Evolutionary conservation across 1,140 invertebrate genomes (phyloP).

Genomic region (Lepidurus apus): DNA sequence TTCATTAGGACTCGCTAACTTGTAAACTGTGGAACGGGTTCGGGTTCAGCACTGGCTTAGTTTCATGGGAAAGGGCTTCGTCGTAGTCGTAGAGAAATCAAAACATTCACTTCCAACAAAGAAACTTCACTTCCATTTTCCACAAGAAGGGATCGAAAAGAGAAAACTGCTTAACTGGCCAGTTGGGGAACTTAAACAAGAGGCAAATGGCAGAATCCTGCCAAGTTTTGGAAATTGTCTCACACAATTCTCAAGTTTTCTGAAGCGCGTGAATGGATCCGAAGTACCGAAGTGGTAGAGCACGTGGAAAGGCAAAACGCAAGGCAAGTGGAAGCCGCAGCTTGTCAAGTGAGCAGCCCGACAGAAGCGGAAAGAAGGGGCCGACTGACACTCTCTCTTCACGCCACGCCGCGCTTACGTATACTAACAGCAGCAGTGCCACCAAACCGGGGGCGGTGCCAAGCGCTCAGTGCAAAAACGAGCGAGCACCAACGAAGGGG

Average conservation of each 20-base stretch:
- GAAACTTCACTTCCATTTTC: no score
- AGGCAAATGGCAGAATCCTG: background rate
- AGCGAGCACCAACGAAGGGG: no score
- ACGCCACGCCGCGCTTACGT: slow-evolving; percentile 20
- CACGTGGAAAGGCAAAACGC: slow-evolving; percentile 17
- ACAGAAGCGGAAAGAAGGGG: slow-evolving; percentile 20
- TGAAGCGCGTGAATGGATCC: background rate
- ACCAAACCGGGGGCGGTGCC: slow-evolving; percentile 4
- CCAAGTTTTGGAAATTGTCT: background rate
- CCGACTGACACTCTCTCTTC: slow-evolving; percentile 18
- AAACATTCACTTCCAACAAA: no score
- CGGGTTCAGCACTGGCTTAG: no score
- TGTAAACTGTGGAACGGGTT: no score
- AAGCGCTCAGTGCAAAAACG: background rate
- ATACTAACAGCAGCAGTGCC: background rate
- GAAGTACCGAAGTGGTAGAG: background rate
- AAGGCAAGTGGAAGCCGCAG: slow-evolving; percentile 5
- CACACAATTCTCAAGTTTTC: background rate
- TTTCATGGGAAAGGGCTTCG: no score
- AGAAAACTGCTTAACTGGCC: no score
- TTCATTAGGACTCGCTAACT: no score
- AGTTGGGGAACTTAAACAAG: no score
- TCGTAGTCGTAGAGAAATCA: no score
- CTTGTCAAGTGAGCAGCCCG: slow-evolving; percentile 6
- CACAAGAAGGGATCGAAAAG: no score